A percentile compares a stretch with the other conserved stretches of the same genome.
Evolutionary conservation across 2,888 invertebrate genomes (phyloP).

Genomic region (Rhopalosiphum nymphaeae): DNA sequence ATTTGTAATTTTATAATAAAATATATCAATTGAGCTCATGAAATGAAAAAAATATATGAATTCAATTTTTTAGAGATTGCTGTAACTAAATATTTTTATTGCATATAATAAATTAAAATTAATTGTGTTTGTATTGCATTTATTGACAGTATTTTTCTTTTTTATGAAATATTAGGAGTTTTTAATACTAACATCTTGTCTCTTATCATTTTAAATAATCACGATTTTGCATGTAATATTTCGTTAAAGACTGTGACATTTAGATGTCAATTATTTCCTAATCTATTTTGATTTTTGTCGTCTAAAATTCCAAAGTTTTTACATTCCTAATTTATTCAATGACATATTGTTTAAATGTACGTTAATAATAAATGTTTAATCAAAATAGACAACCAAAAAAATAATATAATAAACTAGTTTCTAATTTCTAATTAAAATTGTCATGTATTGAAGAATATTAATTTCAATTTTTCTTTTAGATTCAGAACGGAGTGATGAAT

Average conservation of each 20-base stretch:
- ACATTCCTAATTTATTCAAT: background rate
- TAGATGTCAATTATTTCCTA: background rate
- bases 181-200: background rate
- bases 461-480: background rate
- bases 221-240: background rate
- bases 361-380: background rate
- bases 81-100: background rate
- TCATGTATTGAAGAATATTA: background rate
- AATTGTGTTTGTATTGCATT: background rate
- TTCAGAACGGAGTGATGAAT: too few relatives aligned
- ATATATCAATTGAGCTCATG: background rate
- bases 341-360: background rate
- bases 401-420: background rate
- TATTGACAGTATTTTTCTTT: background rate
- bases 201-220: background rate
- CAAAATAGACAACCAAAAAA: background rate
- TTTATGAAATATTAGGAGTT: background rate
- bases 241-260: background rate
- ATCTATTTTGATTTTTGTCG: background rate
- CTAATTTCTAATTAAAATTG: too few relatives aligned
- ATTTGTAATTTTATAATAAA: background rate
- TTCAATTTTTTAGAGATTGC: background rate
- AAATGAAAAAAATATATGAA: background rate
- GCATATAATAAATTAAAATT: background rate
- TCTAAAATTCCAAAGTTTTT: background rate